These are phyloP conservation scores for Acanthacorydalis orientalis DNA, from an alignment of 2,888 invertebrate genomes.

Conservation along the genomic window DNA sequence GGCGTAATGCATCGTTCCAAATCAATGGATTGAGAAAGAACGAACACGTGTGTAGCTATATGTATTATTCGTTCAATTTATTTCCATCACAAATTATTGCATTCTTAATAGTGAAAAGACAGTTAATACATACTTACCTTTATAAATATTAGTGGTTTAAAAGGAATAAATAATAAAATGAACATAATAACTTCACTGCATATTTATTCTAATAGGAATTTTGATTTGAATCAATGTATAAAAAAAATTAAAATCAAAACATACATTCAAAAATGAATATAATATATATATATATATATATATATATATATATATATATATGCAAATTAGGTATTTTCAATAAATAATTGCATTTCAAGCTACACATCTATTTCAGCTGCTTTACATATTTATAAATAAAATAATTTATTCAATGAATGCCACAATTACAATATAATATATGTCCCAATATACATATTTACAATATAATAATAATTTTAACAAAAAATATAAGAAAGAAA, in stretches of 20 bases:
- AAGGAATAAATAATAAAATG: too few relatives aligned
- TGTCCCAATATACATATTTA: conserved; percentile 2
- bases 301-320: too few relatives aligned
- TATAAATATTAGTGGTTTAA: not conserved
- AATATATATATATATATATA: not conserved
- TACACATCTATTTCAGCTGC: not conserved
- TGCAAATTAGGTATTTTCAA: too few relatives aligned
- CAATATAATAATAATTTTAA: not conserved
- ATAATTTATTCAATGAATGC: conserved; percentile 7
- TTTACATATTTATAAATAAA: conserved; percentile 6
- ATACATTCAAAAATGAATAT: not conserved
- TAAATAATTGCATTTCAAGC: not conserved
- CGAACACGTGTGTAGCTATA: too few relatives aligned
- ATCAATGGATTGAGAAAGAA: too few relatives aligned
- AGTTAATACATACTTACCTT: not conserved
- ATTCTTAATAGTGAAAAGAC: too few relatives aligned
- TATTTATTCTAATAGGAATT: not conserved
- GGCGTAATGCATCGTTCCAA: too few relatives aligned
- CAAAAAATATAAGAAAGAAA: not conserved
- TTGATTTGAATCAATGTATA: not conserved
- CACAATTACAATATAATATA: conserved; percentile 8
- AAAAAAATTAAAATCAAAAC: not conserved
- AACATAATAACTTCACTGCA: not conserved
- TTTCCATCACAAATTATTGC: too few relatives aligned
- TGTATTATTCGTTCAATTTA: too few relatives aligned